A percentile compares a stretch with the other conserved stretches of the same genome.
Conservation (phyloP, 2,888 invertebrate genomes). For the Drosophila lutescens region DNA sequence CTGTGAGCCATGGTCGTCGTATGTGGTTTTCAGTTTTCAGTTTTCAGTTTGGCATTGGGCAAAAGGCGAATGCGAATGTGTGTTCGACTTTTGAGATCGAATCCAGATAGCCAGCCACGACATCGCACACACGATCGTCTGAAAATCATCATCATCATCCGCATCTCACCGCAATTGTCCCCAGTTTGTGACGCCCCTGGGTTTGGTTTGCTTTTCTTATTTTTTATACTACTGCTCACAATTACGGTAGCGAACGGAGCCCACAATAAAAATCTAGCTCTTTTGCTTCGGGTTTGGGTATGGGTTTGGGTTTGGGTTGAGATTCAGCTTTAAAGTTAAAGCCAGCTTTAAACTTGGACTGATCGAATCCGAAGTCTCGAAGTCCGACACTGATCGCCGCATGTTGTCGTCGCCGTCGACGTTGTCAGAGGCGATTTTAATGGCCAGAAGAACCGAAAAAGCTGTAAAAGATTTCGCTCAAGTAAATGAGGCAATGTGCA, state of each 20-base stretch:
- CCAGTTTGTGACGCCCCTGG: slow-evolving; percentile 40
- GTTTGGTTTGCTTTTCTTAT: background rate
- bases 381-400: slow-evolving; percentile 54
- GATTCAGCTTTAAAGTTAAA: too few species aligned
- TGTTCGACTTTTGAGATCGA: slow-evolving; percentile 63
- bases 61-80: slow-evolving; percentile 29
- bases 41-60: slow-evolving; percentile 46
- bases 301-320: background rate
- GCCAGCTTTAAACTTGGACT: background rate
- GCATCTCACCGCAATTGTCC: slow-evolving; percentile 63
- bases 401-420: slow-evolving; percentile 51
- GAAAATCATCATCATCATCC: slow-evolving; percentile 20
- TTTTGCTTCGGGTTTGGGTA: background rate
- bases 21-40: slow-evolving; percentile 3
- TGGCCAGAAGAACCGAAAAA: slow-evolving; percentile 46
- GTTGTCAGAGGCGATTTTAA: slow-evolving; percentile 51
- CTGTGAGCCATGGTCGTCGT: slow-evolving; percentile 6
- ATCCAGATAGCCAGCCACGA: slow-evolving; percentile 54
- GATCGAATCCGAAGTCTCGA: slow-evolving; percentile 10
- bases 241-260: slow-evolving; percentile 45
- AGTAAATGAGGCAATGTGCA: slow-evolving; percentile 59
- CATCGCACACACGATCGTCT: slow-evolving; percentile 26
- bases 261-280: slow-evolving; percentile 35
- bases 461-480: slow-evolving; percentile 68
- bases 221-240: slow-evolving; percentile 8